These are phyloP conservation scores for Empidonax alnorum DNA, from an alignment of 2,113 vertebrate genomes.

Conservation along the genomic window DNA sequence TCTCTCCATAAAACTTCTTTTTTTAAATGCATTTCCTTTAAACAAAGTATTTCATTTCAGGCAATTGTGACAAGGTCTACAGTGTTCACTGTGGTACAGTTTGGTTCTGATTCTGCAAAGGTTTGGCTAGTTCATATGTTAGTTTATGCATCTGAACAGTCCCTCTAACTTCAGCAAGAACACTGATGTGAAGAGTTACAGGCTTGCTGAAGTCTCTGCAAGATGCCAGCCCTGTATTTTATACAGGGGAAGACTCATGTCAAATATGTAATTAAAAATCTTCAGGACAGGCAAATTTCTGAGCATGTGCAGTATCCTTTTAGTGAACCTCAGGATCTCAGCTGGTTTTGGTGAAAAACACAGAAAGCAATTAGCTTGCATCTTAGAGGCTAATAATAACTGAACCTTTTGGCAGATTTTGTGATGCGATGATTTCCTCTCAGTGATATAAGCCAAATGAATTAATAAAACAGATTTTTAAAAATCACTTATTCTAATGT, in stretches of 20 bases:
- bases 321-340: constrained; percentile 43
- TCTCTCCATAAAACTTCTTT: not conserved
- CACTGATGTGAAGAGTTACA: not conserved
- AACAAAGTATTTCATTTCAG: not conserved
- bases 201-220: not conserved
- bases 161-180: not conserved
- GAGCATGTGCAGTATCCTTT: constrained; percentile 50
- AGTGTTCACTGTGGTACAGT: not conserved
- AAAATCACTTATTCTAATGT: not conserved
- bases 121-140: not conserved
- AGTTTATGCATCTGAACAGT: not conserved
- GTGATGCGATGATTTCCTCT: constrained; percentile 41
- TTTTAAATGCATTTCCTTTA: not conserved
- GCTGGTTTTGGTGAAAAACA: constrained; percentile 59
- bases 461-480: constrained; percentile 34
- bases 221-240: not conserved
- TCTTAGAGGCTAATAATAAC: constrained; percentile 59
- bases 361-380: constrained; percentile 60
- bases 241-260: not conserved
- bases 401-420: constrained; percentile 57
- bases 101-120: not conserved
- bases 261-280: constrained; percentile 31
- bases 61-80: not conserved
- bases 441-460: constrained; percentile 22
- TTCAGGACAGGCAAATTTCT: not conserved